Base-by-base conservation (phyloP, 2,113 vertebrate species). In the Megaceryle torquata region DNA sequence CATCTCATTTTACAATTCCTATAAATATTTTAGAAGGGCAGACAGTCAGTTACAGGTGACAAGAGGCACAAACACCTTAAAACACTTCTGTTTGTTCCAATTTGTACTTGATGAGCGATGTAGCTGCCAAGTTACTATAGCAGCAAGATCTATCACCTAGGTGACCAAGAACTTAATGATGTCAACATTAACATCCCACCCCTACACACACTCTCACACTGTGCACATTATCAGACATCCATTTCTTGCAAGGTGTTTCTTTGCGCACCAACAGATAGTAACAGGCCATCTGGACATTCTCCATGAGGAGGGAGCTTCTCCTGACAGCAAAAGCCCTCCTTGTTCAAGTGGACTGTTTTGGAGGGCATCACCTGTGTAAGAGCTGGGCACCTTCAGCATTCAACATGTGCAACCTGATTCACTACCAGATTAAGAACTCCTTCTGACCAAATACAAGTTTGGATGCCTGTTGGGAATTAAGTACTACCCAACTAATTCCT, bases 71-170 rank as follows among this genome's bases (percentile, higher is more conserved):
- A 86, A 83, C 44, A 64, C 65, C 57, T 93, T 64, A 53, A 83
- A 75, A 25, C 29, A 83, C 46, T 33, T 39, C 56, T 26, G 11
- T 65, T 93, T 80, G 82, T 86, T 89, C 71, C 68, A 83, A 93
- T 82, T 21, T 1, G 0, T 61, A 44, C 81, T 53, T 81, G 83
- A 82, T 77, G 90, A 96, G 72, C 59, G 89, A 59, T 26, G 26
- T 74, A 67, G 57, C 71, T 90, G 81, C 75, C 56, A 67, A 86
- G 96, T 94, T 97, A 84, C 96, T 79, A 94, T 84, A 57, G 95
- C 93, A 97, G 93, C 93, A 65, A 89, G 71, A 95, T 86, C 79
- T 88, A 95, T 96, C 91, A 82, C 95, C 94, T 91, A 94, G 94
- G 97, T 93, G 90, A 97, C 87, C 86, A 53, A 88, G 83, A 25